phyloP scores from a whole-genome alignment of 2,797 vertebrate species.

The Chrosomus eos region DNA sequence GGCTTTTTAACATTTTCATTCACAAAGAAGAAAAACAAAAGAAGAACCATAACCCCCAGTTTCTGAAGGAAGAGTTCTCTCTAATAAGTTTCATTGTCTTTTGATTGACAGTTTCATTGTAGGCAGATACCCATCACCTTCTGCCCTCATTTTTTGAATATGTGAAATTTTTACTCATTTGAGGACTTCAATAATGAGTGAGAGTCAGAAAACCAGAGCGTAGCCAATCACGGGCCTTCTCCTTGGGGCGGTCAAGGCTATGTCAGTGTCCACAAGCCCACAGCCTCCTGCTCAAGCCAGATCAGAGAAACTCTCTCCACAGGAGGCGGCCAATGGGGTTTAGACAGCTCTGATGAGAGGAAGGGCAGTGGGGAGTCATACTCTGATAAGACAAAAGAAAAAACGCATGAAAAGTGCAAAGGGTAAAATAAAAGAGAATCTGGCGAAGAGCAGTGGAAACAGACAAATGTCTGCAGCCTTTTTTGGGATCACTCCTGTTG shows the following conservation, averaged over 20 bases:
- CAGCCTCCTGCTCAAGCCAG: slow-evolving; percentile 33
- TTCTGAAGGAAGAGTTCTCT: background rate
- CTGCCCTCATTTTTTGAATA: slow-evolving; percentile 34
- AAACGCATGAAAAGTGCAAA: slow-evolving; percentile 26
- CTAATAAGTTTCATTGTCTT: background rate
- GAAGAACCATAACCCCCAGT: background rate
- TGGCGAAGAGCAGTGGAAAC: slow-evolving; percentile 9
- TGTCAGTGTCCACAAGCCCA: slow-evolving; percentile 44
- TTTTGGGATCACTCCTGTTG: slow-evolving; percentile 16
- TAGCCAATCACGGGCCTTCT: slow-evolving; percentile 29
- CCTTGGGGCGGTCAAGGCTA: slow-evolving; percentile 30
- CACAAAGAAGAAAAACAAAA: background rate
- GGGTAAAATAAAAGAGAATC: slow-evolving; percentile 16
- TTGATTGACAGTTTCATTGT: background rate
- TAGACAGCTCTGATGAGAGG: slow-evolving; percentile 40
- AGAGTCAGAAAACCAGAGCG: background rate
- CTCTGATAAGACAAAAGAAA: slow-evolving; percentile 43
- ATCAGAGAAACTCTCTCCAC: slow-evolving; percentile 44
- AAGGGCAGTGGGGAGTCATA: slow-evolving; percentile 35
- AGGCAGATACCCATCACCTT: background rate
- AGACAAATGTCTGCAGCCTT: slow-evolving; percentile 3
- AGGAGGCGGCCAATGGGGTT: slow-evolving; percentile 20
- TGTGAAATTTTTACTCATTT: slow-evolving; percentile 12
- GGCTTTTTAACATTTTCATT: background rate
- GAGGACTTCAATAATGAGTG: slow-evolving; percentile 33